phyloP scores from a whole-genome alignment of 2,797 vertebrate genomes.

The Cuniculus paca region DNA sequence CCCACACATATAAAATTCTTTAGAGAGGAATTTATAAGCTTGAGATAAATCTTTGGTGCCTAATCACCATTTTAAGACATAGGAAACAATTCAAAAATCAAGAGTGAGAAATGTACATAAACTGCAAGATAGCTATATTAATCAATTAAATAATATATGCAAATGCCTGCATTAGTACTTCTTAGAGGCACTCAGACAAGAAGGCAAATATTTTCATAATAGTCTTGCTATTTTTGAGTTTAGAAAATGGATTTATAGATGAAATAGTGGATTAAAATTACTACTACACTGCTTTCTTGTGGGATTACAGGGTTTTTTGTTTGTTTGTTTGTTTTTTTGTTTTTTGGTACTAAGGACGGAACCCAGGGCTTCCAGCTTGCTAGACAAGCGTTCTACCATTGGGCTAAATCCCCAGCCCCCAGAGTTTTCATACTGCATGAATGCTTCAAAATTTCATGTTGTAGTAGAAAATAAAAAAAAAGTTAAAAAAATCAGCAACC shows the following conservation, averaged over 20 bases:
- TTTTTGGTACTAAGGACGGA: too few relatives aligned
- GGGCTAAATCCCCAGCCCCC: too few relatives aligned
- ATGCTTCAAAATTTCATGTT: background rate
- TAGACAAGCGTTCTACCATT: too few relatives aligned
- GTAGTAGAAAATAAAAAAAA: background rate
- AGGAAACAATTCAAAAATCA: background rate
- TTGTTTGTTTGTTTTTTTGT: too few relatives aligned
- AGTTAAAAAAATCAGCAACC: background rate
- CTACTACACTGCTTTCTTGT: background rate
- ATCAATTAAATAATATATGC: background rate
- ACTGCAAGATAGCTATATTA: background rate
- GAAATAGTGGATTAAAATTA: background rate
- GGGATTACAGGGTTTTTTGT: background rate
- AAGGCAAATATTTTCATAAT: background rate
- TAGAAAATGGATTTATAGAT: background rate
- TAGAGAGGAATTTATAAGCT: background rate
- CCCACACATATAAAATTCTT: background rate
- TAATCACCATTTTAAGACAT: background rate
- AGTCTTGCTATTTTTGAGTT: background rate
- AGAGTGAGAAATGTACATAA: background rate
- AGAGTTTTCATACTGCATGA: background rate
- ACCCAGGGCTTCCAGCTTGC: too few relatives aligned
- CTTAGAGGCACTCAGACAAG: background rate
- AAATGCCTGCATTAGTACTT: background rate
- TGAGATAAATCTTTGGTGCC: background rate